Evolutionary conservation across 2,797 vertebrate genomes (phyloP).

Genomic region (Pygocentrus nattereri): DNA sequence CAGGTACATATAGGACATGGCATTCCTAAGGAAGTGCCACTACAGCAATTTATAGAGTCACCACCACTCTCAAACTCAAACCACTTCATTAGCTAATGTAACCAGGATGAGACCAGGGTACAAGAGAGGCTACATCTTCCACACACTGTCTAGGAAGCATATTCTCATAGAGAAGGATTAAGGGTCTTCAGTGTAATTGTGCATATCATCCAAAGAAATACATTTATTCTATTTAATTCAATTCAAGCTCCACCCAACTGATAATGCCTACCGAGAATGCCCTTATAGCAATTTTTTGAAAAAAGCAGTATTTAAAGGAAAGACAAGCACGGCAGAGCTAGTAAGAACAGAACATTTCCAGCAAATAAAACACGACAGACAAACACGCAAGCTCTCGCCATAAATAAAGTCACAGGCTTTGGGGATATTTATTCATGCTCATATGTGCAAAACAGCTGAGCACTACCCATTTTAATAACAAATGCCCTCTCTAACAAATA

Average conservation of each 20-base stretch:
- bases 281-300: constrained; percentile 30
- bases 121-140: constrained; percentile 22
- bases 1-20: constrained; percentile 69
- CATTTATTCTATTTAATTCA: background rate
- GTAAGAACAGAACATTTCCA: constrained; percentile 29
- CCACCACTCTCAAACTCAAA: constrained; percentile 55
- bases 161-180: background rate
- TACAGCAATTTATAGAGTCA: constrained; percentile 61
- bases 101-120: constrained; percentile 54
- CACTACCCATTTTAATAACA: constrained; percentile 55
- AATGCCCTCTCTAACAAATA: constrained; percentile 54
- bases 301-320: constrained; percentile 42
- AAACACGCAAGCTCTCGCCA: constrained; percentile 31
- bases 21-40: constrained; percentile 61
- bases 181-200: background rate
- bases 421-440: constrained; percentile 55
- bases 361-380: constrained; percentile 50
- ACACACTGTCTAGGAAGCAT: background rate
- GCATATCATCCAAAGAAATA: background rate
- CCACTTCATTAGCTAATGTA: constrained; percentile 72
- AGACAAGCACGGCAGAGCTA: constrained; percentile 23
- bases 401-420: constrained; percentile 57
- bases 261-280: constrained; percentile 23
- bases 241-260: background rate
- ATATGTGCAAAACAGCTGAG: constrained; percentile 59